Conservation (phyloP, 2,888 invertebrate genomes). For the Agriotes lineatus region DNA sequence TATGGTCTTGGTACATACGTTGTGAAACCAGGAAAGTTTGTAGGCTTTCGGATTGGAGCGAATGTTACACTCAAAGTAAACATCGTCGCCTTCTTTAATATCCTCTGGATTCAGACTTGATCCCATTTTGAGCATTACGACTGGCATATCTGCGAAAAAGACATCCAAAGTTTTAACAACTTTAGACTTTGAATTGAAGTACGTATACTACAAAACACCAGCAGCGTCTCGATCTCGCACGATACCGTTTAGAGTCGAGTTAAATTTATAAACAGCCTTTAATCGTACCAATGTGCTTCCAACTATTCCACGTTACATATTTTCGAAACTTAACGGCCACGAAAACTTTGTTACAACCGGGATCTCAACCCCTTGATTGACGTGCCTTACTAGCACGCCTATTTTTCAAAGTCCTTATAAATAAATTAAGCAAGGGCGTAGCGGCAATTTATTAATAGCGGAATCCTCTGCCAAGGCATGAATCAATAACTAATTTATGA, state of each 20-base stretch:
- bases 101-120: slow-evolving; percentile 86
- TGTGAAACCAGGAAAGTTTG: slow-evolving; percentile 89
- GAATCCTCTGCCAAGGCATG: not conserved
- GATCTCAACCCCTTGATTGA: not conserved
- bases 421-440: not conserved
- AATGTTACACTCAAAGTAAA: slow-evolving; percentile 89
- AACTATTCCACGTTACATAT: too few relatives aligned
- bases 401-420: not conserved
- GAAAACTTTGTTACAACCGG: not conserved
- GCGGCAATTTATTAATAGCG: not conserved
- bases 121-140: slow-evolving; percentile 86
- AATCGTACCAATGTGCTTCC: too few relatives aligned
- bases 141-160: slow-evolving; percentile 79
- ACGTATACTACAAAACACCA: slow-evolving; percentile 27
- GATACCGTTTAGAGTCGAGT: too few relatives aligned
- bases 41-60: slow-evolving; percentile 87
- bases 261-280: too few relatives aligned
- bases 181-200: slow-evolving; percentile 29
- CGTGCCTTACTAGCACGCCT: not conserved
- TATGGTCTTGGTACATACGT: slow-evolving; percentile 71
- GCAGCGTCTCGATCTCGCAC: not conserved
- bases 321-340: too few relatives aligned
- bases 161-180: slow-evolving; percentile 39
- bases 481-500: not conserved
- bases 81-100: slow-evolving; percentile 91